Evolutionary conservation across 2,888 invertebrate genomes (phyloP).

Genomic region (Trachelus troglodyta): DNA sequence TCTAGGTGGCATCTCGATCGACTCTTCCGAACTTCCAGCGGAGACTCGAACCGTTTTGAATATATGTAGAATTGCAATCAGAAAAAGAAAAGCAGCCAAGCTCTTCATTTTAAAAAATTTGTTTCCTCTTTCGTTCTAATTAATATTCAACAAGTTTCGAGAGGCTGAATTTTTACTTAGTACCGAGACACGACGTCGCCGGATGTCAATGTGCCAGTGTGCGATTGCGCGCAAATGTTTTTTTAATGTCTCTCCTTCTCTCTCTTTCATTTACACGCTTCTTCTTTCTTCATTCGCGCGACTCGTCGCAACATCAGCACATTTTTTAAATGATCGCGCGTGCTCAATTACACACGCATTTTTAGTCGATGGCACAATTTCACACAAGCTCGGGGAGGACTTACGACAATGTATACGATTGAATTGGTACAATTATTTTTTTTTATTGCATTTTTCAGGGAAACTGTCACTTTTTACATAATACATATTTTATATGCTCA

Average conservation of each 20-base stretch:
- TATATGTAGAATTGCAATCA: not conserved
- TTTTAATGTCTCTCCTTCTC: not conserved
- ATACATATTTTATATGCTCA: not conserved
- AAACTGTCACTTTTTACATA: not conserved
- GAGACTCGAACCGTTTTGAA: not conserved
- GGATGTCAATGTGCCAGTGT: not conserved
- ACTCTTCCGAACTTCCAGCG: conserved; percentile 31
- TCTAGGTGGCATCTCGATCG: conserved; percentile 39
- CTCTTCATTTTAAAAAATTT: not conserved
- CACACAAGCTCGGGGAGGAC: not conserved
- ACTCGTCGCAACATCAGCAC: conserved; percentile 1
- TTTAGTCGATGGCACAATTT: not conserved
- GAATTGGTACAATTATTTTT: not conserved
- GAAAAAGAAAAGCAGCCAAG: not conserved
- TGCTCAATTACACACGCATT: not conserved
- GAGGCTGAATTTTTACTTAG: not conserved
- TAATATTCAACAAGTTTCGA: not conserved
- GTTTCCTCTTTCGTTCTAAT: not conserved
- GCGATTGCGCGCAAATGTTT: not conserved
- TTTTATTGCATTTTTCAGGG: not conserved
- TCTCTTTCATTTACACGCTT: not conserved
- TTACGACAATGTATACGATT: not conserved
- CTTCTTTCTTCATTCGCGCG: not conserved
- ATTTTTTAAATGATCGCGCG: not conserved
- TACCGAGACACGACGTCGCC: not conserved